These are phyloP conservation scores for Aegotheles bennettii DNA, from an alignment of 2,113 vertebrate genomes.

Conservation along the genomic window DNA sequence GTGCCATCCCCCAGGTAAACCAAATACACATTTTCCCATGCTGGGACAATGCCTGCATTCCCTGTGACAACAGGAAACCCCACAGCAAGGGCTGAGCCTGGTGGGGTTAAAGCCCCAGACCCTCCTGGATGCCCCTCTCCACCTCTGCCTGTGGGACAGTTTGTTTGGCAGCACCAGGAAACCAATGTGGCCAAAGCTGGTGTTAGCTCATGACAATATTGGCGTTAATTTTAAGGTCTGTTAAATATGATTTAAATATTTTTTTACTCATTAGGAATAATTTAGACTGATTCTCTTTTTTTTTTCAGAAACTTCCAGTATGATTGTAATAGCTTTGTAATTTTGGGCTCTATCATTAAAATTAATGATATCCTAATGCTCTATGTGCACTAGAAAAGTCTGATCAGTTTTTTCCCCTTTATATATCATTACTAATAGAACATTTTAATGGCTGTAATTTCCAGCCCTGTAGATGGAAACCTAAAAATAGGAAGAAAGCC, in stretches of 20 bases:
- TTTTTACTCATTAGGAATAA: conserved; percentile 62
- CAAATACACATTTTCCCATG: rapidly evolving
- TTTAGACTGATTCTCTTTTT: conserved; percentile 31
- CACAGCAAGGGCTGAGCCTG: neutral
- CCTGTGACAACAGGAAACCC: neutral
- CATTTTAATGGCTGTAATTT: conserved; percentile 75
- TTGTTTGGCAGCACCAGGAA: neutral
- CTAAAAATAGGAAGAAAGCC: conserved; percentile 66
- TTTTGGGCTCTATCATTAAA: conserved; percentile 70
- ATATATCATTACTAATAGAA: conserved; percentile 77
- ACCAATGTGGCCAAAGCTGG: neutral
- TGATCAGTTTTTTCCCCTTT: conserved; percentile 65
- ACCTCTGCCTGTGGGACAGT: rapidly evolving
- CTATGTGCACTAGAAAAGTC: conserved; percentile 51
- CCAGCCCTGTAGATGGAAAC: conserved; percentile 68
- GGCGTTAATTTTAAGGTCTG: conserved; percentile 16
- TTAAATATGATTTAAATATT: conserved; percentile 64
- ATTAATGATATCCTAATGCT: conserved; percentile 72
- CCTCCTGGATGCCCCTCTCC: too few relatives aligned
- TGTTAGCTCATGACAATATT: neutral
- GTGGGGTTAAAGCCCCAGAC: neutral
- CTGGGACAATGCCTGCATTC: neutral
- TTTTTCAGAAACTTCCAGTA: neutral
- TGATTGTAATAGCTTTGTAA: conserved; percentile 69
- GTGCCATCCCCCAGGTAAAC: rapidly evolving